phyloP scores from a whole-genome alignment of 2,888 invertebrate genomes.

The Amphipoea oculea region DNA sequence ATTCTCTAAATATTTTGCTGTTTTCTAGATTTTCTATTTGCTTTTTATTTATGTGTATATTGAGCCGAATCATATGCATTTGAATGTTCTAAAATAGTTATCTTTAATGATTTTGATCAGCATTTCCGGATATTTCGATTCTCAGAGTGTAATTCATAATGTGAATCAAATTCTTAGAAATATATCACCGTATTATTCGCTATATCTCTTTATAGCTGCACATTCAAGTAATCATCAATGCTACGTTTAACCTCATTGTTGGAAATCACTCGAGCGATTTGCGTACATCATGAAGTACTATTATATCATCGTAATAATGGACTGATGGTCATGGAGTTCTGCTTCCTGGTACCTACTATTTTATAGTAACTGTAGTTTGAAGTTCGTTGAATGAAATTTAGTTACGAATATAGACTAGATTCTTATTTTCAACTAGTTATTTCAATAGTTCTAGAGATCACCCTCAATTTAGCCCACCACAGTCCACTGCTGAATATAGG shows the following conservation, averaged over 20 bases:
- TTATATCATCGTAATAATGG: slow-evolving; percentile 14
- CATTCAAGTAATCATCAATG: slow-evolving; percentile 43
- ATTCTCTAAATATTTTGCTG: neutral
- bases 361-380: slow-evolving; percentile 8
- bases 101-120: too few relatives aligned
- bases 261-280: slow-evolving; percentile 39
- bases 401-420: neutral
- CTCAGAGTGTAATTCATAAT: neutral
- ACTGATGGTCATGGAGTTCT: slow-evolving; percentile 21
- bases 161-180: slow-evolving; percentile 26
- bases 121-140: slow-evolving; percentile 2
- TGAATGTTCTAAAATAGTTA: neutral
- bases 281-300: slow-evolving; percentile 28
- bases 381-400: neutral
- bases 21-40: neutral
- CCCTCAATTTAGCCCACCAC: too few relatives aligned
- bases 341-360: slow-evolving; percentile 27
- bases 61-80: neutral
- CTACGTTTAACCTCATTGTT: slow-evolving; percentile 37
- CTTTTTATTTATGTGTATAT: neutral
- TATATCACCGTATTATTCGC: neutral
- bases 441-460: neutral
- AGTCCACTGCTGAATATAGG: too few relatives aligned
- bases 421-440: neutral
- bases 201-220: slow-evolving; percentile 12